Conservation (phyloP, 2,888 invertebrate species). For the Micropterix aruncella region DNA sequence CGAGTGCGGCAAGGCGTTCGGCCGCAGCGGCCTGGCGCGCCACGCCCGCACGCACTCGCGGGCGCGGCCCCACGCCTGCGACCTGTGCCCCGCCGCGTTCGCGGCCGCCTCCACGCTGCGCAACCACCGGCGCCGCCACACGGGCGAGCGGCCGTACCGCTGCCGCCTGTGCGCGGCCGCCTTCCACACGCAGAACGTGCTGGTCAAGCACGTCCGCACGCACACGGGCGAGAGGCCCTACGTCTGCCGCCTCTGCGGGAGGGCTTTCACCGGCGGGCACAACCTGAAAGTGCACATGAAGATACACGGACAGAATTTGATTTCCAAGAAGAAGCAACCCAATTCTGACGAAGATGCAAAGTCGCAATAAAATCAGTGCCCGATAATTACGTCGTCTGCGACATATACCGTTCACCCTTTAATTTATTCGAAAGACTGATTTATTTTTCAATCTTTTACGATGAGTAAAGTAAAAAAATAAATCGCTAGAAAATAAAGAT, state of each 20-base stretch:
- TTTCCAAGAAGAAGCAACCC: conserved; percentile 16
- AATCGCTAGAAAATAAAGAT: too few relatives aligned
- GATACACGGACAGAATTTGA: conserved; percentile 25
- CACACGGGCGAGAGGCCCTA: conserved; percentile 37
- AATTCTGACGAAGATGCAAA: not conserved
- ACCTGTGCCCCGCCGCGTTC: conserved; percentile 21
- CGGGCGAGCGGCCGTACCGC: conserved; percentile 21
- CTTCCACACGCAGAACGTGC: conserved; percentile 23
- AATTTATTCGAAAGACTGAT: too few relatives aligned
- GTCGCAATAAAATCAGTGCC: not conserved
- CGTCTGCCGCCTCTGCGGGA: conserved; percentile 26
- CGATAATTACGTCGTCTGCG: too few relatives aligned
- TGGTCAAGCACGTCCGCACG: conserved; percentile 27
- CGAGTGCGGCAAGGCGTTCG: not conserved
- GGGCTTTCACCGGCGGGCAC: conserved; percentile 24
- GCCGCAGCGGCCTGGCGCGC: conserved; percentile 2
- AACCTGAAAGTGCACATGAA: conserved; percentile 32
- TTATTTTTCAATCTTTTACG: too few relatives aligned
- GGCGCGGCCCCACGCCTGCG: conserved; percentile 17
- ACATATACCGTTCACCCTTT: too few relatives aligned
- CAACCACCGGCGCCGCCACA: conserved; percentile 23
- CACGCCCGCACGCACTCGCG: conserved; percentile 20
- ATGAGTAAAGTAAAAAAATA: too few relatives aligned
- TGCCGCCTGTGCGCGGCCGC: conserved; percentile 29
- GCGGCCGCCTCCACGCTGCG: conserved; percentile 14